Conservation (phyloP, 2,113 vertebrate species). For the Aegithalos caudatus region DNA sequence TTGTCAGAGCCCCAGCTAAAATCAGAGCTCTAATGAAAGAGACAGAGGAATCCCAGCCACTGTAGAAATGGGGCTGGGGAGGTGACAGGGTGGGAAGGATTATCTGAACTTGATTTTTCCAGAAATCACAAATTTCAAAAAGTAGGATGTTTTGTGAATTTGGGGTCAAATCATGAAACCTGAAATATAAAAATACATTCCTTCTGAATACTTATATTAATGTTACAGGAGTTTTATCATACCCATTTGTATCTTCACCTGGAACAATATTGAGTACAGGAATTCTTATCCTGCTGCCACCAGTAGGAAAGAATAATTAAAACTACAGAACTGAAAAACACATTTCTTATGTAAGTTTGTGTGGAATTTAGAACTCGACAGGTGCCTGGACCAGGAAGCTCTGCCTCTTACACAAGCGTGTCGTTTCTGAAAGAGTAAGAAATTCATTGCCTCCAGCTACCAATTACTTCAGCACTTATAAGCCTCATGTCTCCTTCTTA, state of each 20-base stretch:
- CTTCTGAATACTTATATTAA: neutral
- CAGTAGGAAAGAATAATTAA: neutral
- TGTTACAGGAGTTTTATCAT: neutral
- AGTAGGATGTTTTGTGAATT: neutral
- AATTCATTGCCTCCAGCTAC: neutral
- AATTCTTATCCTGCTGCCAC: neutral
- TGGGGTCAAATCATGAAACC: neutral
- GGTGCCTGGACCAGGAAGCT: neutral
- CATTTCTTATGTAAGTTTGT: neutral
- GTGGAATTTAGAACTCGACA: neutral
- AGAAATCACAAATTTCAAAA: neutral
- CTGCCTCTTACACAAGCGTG: neutral
- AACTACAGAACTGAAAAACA: neutral
- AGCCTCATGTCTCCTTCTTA: neutral
- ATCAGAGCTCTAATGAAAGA: neutral
- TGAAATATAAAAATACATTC: neutral
- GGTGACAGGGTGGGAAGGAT: neutral
- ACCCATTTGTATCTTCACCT: neutral
- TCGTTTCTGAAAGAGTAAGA: neutral
- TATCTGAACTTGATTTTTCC: neutral
- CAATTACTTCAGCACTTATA: neutral
- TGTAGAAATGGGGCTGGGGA: neutral
- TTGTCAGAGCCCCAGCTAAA: neutral
- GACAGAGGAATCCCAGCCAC: neutral
- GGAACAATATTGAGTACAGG: neutral